Percentiles rank a stretch among this genome's conserved stretches.
phyloP scores from a whole-genome alignment of 2,797 vertebrate species.

The Enteromius trimaculatus region DNA sequence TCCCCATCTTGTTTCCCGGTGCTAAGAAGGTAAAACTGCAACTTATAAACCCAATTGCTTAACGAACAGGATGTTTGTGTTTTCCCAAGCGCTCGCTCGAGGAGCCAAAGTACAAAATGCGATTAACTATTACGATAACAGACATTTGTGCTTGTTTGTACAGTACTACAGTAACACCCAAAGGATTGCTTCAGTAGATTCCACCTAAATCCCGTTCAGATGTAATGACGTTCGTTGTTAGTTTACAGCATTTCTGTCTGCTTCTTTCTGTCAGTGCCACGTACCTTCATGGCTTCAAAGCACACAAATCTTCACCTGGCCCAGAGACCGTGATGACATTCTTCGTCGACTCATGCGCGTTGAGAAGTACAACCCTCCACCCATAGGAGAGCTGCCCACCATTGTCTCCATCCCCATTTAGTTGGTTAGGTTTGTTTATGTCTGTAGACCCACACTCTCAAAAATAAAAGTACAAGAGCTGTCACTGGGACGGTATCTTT shows the following conservation, averaged over 20 bases:
- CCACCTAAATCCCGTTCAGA: background rate
- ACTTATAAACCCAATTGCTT: background rate
- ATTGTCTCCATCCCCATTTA: slow-evolving; percentile 83
- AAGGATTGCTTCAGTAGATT: slow-evolving; percentile 3
- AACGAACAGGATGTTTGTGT: background rate
- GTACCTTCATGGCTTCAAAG: slow-evolving; percentile 84
- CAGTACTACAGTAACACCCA: background rate
- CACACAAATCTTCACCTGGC: slow-evolving; percentile 82
- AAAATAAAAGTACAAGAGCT: too few species aligned
- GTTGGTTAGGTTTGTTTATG: background rate
- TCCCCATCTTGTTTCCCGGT: slow-evolving; percentile 83
- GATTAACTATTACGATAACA: background rate
- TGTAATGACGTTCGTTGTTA: background rate
- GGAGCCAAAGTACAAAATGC: background rate
- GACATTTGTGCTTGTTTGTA: slow-evolving; percentile 16
- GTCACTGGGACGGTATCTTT: too few species aligned
- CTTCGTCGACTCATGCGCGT: slow-evolving; percentile 83
- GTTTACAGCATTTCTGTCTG: background rate
- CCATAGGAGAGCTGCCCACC: slow-evolving; percentile 80
- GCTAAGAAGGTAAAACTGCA: slow-evolving; percentile 75
- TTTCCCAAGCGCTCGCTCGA: background rate
- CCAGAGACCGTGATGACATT: slow-evolving; percentile 80
- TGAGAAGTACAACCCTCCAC: slow-evolving; percentile 84
- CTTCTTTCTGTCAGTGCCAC: slow-evolving; percentile 70
- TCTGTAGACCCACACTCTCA: background rate